phyloP scores from a whole-genome alignment of 2,888 invertebrate genomes.

The Parapristionchus giblindavisi region DNA sequence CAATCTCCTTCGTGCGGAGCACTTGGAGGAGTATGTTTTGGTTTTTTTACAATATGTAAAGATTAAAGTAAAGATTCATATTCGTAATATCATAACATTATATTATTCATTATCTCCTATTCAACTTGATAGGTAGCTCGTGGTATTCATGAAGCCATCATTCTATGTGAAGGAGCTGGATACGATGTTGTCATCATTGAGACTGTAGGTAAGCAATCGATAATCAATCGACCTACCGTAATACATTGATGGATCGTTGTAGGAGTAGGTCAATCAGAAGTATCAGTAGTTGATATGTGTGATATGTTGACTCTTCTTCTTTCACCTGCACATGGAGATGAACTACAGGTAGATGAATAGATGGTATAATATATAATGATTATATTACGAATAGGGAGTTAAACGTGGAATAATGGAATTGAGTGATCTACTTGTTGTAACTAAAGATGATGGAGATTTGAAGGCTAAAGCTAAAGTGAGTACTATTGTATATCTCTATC shows the following conservation, averaged over 20 bases:
- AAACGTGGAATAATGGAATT: slow-evolving; percentile 76
- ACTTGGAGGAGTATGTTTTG: slow-evolving; percentile 38
- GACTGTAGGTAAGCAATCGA: slow-evolving; percentile 74
- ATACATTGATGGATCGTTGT: background rate
- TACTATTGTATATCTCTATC: too few species aligned
- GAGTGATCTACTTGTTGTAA: slow-evolving; percentile 74
- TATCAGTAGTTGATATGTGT: slow-evolving; percentile 75
- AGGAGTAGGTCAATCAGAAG: slow-evolving; percentile 76
- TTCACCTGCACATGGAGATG: slow-evolving; percentile 76
- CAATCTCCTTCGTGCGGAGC: slow-evolving; percentile 74
- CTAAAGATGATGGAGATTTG: slow-evolving; percentile 76
- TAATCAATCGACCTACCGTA: too few species aligned
- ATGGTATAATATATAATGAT: too few species aligned
- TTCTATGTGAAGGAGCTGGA: slow-evolving; percentile 76
- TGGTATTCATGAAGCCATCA: slow-evolving; percentile 75
- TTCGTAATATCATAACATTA: background rate
- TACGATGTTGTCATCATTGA: slow-evolving; percentile 76
- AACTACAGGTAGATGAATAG: slow-evolving; percentile 73
- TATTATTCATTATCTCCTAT: too few species aligned
- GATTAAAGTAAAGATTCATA: background rate
- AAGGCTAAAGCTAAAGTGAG: slow-evolving; percentile 71
- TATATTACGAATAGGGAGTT: too few species aligned
- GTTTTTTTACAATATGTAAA: too few species aligned
- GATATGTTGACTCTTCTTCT: slow-evolving; percentile 75
- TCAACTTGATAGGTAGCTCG: slow-evolving; percentile 74